Base-by-base conservation (phyloP, 2,888 invertebrate genomes). In the Brachyptera risi region DNA sequence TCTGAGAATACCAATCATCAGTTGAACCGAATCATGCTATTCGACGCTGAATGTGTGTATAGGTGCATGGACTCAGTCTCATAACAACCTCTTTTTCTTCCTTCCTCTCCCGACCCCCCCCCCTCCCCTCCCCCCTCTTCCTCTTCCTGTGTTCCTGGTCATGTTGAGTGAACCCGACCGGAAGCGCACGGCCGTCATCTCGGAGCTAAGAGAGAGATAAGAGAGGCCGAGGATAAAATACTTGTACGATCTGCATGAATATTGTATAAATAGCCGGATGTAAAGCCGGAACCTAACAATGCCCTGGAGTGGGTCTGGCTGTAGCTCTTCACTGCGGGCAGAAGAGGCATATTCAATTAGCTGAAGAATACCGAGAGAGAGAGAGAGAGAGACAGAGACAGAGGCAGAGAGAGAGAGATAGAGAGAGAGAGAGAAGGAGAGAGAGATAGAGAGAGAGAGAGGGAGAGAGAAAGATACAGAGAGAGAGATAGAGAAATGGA, bases 281-380 rank as follows among this genome's bases (percentile, higher is more conserved):
- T 54, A 54, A 54, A 37, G 21, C 54, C 54, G 54, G 54, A 54
- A 54, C 54, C 37, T 54, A 31, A 21, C 15, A 42, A 51, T 51
- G 27, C 50, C 50, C 50, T 42, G 26, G 35, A n/a, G n/a, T n/a
- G n/a, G n/a, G n/a, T n/a, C 23, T 47, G 49, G 47, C 44, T n/a
- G n/a, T n/a, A 49, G 61, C 61, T 49, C 51, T 40, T 62, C 62
- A 35, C 31, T 56, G 49, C 57, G 56, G 59, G 58, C 51, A 50
- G 58, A 60, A 54, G 37, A 63, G 60, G 63, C 60, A 63, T 63
- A 63, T 63, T 63, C 63, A 60, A 63, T 60, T 63, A 63, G 63
- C 58, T 57, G 60, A 63, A 54, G 54, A 54, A 54, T 54, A 37
- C 54, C 54, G n/a, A 24, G 47, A 4, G 23, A 47, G 47, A n/a